These are phyloP conservation scores for Nipponia nippon DNA, from an alignment of 2,113 vertebrate species.

Conservation along the genomic window DNA sequence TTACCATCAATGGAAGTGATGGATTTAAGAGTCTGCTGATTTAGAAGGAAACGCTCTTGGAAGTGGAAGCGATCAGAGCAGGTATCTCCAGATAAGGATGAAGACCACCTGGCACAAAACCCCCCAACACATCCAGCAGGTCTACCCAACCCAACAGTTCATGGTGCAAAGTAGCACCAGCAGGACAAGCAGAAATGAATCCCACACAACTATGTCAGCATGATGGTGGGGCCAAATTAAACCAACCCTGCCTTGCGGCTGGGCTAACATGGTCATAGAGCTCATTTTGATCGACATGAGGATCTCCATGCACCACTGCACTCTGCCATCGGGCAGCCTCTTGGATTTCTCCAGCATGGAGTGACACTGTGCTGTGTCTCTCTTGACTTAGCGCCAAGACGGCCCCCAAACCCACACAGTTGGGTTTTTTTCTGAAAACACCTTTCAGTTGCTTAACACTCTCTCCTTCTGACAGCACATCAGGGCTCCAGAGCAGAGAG, in stretches of 20 bases:
- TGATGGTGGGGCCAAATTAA: not conserved
- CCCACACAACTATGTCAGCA: rapidly evolving
- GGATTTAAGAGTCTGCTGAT: not conserved
- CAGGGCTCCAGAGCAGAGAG: not conserved
- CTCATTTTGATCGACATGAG: not conserved
- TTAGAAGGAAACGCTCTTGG: not conserved
- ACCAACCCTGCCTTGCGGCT: not conserved
- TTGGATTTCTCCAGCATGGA: not conserved
- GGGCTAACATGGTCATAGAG: not conserved
- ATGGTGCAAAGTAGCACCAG: not conserved
- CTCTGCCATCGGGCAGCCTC: not conserved
- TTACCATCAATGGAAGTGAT: not conserved
- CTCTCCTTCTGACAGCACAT: not conserved
- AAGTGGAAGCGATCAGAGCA: not conserved
- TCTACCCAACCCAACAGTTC: not conserved
- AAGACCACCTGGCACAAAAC: not conserved
- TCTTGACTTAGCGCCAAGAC: not conserved
- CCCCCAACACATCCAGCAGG: rapidly evolving
- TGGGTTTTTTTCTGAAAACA: not conserved
- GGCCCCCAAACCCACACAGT: not conserved
- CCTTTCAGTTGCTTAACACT: not conserved
- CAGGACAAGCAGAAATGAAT: not conserved
- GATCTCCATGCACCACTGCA: not conserved
- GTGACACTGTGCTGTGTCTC: not conserved
- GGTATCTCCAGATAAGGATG: not conserved